phyloP scores from a whole-genome alignment of 2,888 invertebrate genomes.

The Cephus runcator region DNA sequence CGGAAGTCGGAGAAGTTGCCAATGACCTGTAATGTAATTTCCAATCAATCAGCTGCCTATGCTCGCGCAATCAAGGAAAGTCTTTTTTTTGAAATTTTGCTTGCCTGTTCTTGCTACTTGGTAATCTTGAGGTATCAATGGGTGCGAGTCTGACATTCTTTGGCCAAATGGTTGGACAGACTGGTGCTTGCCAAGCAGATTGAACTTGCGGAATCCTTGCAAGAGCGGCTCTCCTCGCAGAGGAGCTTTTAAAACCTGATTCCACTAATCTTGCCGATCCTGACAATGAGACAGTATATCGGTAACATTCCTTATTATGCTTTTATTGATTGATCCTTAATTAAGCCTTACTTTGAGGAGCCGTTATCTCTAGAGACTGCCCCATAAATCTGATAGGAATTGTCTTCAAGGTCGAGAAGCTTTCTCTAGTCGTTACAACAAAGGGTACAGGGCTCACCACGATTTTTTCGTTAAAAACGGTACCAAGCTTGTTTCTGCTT shows the following conservation, averaged over 20 bases:
- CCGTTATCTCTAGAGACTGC: constrained; percentile 44
- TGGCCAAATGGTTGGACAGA: constrained; percentile 52
- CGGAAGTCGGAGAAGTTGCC: constrained; percentile 35
- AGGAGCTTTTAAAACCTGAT: constrained; percentile 33
- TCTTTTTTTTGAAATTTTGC: background rate
- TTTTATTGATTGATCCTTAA: background rate
- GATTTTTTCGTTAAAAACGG: constrained; percentile 58
- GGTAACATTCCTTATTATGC: background rate
- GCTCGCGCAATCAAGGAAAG: background rate
- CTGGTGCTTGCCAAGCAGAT: constrained; percentile 56
- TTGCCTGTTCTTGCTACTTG: constrained; percentile 55
- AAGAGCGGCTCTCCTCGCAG: constrained; percentile 40
- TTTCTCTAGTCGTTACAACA: constrained; percentile 54
- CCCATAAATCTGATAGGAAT: constrained; percentile 54
- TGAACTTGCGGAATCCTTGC: constrained; percentile 45
- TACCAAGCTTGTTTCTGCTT: constrained; percentile 57
- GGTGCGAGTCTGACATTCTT: constrained; percentile 60
- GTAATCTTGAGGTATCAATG: constrained; percentile 53
- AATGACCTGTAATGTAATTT: constrained; percentile 22
- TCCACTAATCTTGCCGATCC: constrained; percentile 35
- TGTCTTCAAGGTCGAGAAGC: constrained; percentile 58
- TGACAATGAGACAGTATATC: constrained; percentile 11
- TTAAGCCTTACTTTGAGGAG: constrained; percentile 43
- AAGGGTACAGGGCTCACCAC: constrained; percentile 61
- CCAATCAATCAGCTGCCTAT: background rate